phyloP scores from a whole-genome alignment of 2,888 invertebrate genomes.

The Eurytoma californica region DNA sequence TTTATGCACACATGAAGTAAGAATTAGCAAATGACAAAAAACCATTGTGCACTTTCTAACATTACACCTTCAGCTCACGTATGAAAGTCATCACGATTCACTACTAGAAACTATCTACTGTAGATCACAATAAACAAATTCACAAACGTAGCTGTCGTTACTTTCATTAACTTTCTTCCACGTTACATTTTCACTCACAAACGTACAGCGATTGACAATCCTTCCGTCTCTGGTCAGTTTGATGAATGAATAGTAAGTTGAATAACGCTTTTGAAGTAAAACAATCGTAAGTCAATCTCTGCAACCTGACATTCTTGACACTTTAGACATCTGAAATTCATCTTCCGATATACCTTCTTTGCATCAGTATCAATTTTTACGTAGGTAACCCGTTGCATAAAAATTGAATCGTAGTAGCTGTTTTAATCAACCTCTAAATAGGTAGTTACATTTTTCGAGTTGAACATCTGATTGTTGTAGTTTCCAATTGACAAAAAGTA shows the following conservation, averaged over 20 bases:
- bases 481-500: conserved; percentile 15
- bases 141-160: conserved; percentile 36
- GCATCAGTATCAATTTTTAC: conserved; percentile 7
- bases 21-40: conserved; percentile 28
- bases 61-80: conserved; percentile 24
- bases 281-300: conserved; percentile 30
- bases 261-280: not conserved
- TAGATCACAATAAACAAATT: conserved; percentile 45
- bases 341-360: conserved; percentile 20
- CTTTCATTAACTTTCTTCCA: not conserved
- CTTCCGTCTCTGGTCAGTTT: not conserved
- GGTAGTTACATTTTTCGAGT: conserved; percentile 23
- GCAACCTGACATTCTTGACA: conserved; percentile 17
- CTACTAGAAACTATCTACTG: conserved; percentile 38
- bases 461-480: conserved; percentile 40
- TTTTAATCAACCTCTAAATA: conserved; percentile 20
- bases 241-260: not conserved
- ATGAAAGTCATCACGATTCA: conserved; percentile 37
- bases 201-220: conserved; percentile 35
- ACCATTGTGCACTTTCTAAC: conserved; percentile 38
- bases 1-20: conserved; percentile 34
- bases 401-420: conserved; percentile 21
- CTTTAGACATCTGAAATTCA: conserved; percentile 26
- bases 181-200: conserved; percentile 48
- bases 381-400: conserved; percentile 8